phyloP scores from a whole-genome alignment of 2,797 vertebrate genomes.

The Dallia pectoralis region DNA sequence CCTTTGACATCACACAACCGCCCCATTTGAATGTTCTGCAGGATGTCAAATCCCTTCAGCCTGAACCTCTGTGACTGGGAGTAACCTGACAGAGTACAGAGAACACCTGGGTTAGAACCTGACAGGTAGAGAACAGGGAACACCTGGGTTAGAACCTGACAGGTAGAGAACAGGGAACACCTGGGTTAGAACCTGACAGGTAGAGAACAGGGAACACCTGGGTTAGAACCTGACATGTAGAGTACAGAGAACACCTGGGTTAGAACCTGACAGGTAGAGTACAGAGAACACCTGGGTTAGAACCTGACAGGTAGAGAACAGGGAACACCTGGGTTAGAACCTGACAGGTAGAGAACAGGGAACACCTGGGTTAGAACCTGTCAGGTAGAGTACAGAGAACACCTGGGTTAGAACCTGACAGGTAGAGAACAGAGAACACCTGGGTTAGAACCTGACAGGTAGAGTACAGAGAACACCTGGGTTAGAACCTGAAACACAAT shows the following conservation, averaged over 20 bases:
- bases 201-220: too few species aligned
- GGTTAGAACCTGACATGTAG: conserved; percentile 26
- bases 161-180: not conserved
- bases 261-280: conserved; percentile 16
- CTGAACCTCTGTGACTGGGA: conserved; percentile 64
- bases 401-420: not conserved
- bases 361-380: too few species aligned
- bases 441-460: not conserved
- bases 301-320: conserved; percentile 74
- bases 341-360: not conserved
- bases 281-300: too few species aligned
- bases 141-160: not conserved
- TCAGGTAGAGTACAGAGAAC: conserved; percentile 11
- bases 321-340: too few species aligned
- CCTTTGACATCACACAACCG: conserved; percentile 85
- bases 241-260: too few species aligned
- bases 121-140: too few species aligned
- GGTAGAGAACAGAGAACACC: too few species aligned
- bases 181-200: conserved; percentile 20
- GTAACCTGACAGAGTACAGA: conserved; percentile 72
- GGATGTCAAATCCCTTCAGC: conserved; percentile 68
- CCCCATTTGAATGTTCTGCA: conserved; percentile 85
- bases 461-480: too few species aligned
- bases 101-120: not conserved
- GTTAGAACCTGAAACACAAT: conserved; percentile 16